Conservation (phyloP, 2,113 vertebrate species). For the Anguilla japonica region DNA sequence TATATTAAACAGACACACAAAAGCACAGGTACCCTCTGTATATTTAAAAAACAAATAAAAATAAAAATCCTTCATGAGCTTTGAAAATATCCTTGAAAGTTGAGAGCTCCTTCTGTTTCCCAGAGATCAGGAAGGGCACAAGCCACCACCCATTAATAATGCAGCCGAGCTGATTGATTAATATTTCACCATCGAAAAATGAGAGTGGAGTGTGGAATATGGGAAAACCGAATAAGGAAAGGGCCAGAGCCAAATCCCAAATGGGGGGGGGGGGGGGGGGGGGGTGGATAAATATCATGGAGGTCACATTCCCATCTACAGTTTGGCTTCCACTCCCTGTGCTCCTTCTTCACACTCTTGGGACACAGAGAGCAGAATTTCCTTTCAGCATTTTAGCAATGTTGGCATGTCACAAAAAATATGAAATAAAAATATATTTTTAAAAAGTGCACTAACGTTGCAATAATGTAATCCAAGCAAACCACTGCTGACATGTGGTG, state of each 20-base stretch:
- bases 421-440: no score
- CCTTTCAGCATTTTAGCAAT: no score
- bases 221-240: constrained; percentile 35
- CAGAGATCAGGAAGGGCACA: constrained; percentile 24
- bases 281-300: not conserved
- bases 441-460: no score
- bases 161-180: constrained; percentile 56
- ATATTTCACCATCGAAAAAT: constrained; percentile 45
- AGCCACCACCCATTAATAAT: constrained; percentile 55
- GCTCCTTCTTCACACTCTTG: no score
- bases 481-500: no score
- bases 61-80: not conserved
- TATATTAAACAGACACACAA: not conserved
- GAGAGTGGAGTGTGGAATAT: not conserved
- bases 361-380: no score
- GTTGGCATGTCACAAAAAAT: no score
- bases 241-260: constrained; percentile 25
- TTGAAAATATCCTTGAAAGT: not conserved
- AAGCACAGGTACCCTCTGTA: not conserved
- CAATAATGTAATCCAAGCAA: no score
- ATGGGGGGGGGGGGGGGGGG: no score
- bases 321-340: no score
- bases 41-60: not conserved
- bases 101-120: not conserved
- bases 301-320: not conserved